Evolutionary conservation across 2,113 vertebrate species (phyloP), one percentile per base, ranked within the genome.

Genomic region (Silurus glanis): DNA sequence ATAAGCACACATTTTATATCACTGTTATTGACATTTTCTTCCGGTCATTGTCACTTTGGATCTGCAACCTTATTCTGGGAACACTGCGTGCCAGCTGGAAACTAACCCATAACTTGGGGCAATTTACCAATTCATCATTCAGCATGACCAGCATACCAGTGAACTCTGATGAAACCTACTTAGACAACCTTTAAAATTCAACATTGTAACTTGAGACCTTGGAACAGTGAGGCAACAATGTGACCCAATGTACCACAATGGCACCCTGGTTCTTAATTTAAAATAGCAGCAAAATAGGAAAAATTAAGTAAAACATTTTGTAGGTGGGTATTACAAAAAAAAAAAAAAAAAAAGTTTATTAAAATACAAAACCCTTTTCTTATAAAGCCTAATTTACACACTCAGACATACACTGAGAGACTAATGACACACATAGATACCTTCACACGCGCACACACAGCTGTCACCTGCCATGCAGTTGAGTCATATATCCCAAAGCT

Each of bases 401-500:
- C 47, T 49, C 14, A 71, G 10, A 55, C 12, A 17, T 6, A 37
- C 47, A 64, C 45, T 62, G 71, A 62, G 12, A 78, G n/a, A 49
- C 4, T 66, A 78, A 55, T 37, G 23, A 45, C 25, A 58, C 19
- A 71, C 9, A 83, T 6, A 56, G 55, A 56, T 9, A 56, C 55
- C 9, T 66, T 25, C 19, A 16, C 47, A 81, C 64, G 51, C n/a
- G 76, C 56, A 80, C 78, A 61, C 51, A 85, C 86, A 86, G 71
- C 81, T 87, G 76, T 85, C 80, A 67, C 47, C 75, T 78, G 72
- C 28, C 45, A 82, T 81, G 45, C 51, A 23, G 72, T 72, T 87
- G 80, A 85, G 83, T 87, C 88, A 89, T 56, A 62, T 87, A 66
- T 82, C 82, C 23, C 61, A 72, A 21, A 79, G n/a, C 79, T 85